Evolutionary conservation across 2,113 vertebrate species (phyloP), one percentile per base, ranked within the genome.

Genomic region (Perccottus glenii): DNA sequence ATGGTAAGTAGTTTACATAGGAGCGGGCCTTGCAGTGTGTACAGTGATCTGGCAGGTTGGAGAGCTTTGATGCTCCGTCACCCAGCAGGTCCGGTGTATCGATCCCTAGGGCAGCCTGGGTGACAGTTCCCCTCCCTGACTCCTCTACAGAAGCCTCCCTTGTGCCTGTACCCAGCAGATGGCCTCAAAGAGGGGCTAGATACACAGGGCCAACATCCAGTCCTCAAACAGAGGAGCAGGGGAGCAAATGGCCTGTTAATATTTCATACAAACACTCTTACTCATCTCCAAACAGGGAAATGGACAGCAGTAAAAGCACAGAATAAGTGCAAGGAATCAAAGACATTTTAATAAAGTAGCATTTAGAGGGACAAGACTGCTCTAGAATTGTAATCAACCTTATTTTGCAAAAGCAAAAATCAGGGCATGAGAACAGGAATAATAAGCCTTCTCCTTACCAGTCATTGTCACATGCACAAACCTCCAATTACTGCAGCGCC

Each of bases 221-320:
- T 70, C 85, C 85, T 85, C 86, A 78, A 88, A 87, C 86, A 87
- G 83, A 82, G 87, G 82, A 85, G 88, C 88, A 90, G 88, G 80
- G 87, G 86, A 89, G 87, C 88, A 91, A 89, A 89, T 86, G 90
- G 88, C 87, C 82, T 85, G 88, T 91, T 89, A 91, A 90, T 91
- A 90, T 91, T 91, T 91, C 80, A 91, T 90, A 90, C 71, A 87
- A 85, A 88, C 86, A 82, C 77, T 83, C 85, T 80, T 83, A 80
- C 86, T 89, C 82, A 83, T 87, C 89, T 91, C 82, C 2, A 42
- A 78, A 68, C 7, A 73, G 78, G 80, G 78, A 84, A 84, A 78
- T 55, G 76, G 77, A 85, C 80, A 68, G 74, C 72, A 70, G 68
- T 71, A 80, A 81, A 75, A 71, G 78, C 16, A 11, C 67, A 61